phyloP scores from a whole-genome alignment of 2,797 vertebrate species.

The Petrocephalus schoutedeni region DNA sequence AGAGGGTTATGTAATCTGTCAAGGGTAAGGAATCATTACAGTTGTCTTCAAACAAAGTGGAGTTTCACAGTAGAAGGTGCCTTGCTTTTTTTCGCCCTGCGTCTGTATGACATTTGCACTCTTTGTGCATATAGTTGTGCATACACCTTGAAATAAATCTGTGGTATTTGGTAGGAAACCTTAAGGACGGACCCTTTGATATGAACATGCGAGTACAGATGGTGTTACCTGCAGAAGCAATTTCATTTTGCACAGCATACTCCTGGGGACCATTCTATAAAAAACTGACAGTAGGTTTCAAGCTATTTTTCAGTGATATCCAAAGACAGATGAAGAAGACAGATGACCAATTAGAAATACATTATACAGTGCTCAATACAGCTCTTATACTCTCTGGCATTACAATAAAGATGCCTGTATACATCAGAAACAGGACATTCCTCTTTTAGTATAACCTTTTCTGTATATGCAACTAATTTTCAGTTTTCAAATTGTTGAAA shows the following conservation, averaged over 20 bases:
- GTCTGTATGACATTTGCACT: background rate
- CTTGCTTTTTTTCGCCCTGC: background rate
- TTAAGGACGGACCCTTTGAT: background rate
- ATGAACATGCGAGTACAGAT: background rate
- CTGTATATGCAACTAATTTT: background rate
- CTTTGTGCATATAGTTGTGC: too few species aligned
- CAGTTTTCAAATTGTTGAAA: background rate
- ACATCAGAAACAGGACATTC: background rate
- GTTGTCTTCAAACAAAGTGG: background rate
- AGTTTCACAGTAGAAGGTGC: constrained; percentile 13
- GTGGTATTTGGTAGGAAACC: background rate
- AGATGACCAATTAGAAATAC: background rate
- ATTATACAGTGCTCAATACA: background rate
- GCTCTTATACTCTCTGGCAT: background rate
- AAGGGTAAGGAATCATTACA: background rate
- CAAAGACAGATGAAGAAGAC: background rate
- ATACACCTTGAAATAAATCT: constrained; percentile 1
- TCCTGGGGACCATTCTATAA: background rate
- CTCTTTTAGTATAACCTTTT: background rate
- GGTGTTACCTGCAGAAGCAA: background rate
- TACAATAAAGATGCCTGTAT: background rate
- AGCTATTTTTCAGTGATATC: constrained; percentile 20
- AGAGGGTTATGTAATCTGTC: background rate
- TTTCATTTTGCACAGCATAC: background rate
- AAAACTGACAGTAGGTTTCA: background rate